Evolutionary conservation across 35 echinoderm and acorn worm species (phyloP).

Genomic region (Strongylocentrotus purpuratus): DNA sequence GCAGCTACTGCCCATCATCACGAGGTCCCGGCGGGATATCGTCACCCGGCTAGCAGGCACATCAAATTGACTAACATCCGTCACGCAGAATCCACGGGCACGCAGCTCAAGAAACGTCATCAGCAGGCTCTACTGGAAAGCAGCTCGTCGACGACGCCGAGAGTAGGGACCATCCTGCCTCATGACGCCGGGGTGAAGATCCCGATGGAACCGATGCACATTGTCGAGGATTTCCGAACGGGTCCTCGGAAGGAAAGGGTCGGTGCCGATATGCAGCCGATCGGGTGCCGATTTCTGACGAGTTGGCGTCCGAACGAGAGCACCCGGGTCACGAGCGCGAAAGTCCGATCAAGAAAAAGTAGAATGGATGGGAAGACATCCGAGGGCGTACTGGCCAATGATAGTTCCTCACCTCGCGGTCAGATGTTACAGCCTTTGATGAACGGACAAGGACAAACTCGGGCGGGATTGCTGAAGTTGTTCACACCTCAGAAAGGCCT

Average conservation of each 20-base stretch:
- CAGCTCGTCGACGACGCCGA: neutral
- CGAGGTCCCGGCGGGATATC: neutral
- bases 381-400: neutral
- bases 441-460: neutral
- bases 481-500: neutral
- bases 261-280: neutral
- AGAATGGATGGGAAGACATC: neutral
- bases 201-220: neutral
- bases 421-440: neutral
- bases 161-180: neutral
- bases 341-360: neutral
- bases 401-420: neutral
- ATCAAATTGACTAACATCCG: conserved; percentile 29
- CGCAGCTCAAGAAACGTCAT: neutral
- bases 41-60: neutral
- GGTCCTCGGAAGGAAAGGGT: neutral
- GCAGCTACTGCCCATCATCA: neutral
- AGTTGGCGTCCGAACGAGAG: conserved; percentile 37
- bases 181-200: conserved; percentile 29
- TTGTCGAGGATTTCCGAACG: conserved; percentile 40
- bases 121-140: neutral
- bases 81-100: neutral
- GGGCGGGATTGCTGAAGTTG: neutral
- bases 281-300: conserved; percentile 30
- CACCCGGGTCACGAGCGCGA: conserved; percentile 5